Percentiles rank a stretch among this genome's conserved stretches.
These are phyloP conservation scores for Steromphala cineraria DNA, from an alignment of 2,888 invertebrate genomes.

Conservation along the genomic window DNA sequence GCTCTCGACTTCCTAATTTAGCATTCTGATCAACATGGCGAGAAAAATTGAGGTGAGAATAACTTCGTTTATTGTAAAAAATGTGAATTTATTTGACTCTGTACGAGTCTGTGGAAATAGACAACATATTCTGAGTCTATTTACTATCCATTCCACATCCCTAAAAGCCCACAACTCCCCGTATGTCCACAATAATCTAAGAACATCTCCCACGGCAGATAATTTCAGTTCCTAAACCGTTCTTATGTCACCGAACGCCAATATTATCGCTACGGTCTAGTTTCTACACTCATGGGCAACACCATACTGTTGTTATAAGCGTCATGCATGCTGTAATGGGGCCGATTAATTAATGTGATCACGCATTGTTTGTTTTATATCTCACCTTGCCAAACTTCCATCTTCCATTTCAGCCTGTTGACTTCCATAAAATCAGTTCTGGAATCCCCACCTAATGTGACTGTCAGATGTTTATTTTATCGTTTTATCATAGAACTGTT, in stretches of 20 bases:
- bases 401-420: too few species aligned
- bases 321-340: background rate
- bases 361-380: too few species aligned
- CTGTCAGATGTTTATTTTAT: too few species aligned
- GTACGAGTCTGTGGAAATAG: too few species aligned
- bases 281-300: background rate
- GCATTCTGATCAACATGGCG: conserved; percentile 10
- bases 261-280: background rate
- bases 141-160: too few species aligned
- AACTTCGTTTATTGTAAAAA: background rate
- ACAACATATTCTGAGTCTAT: too few species aligned
- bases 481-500: too few species aligned
- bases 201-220: background rate
- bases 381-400: too few species aligned
- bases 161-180: too few species aligned
- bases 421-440: too few species aligned
- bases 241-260: background rate
- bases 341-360: too few species aligned
- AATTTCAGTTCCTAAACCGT: background rate
- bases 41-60: conserved; percentile 2
- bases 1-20: conserved; percentile 6
- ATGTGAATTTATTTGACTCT: background rate
- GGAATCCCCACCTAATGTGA: too few species aligned
- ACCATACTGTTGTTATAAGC: background rate
- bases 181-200: background rate